Evolutionary conservation across 1,140 invertebrate species (phyloP).

Genomic region (Samia ricini): DNA sequence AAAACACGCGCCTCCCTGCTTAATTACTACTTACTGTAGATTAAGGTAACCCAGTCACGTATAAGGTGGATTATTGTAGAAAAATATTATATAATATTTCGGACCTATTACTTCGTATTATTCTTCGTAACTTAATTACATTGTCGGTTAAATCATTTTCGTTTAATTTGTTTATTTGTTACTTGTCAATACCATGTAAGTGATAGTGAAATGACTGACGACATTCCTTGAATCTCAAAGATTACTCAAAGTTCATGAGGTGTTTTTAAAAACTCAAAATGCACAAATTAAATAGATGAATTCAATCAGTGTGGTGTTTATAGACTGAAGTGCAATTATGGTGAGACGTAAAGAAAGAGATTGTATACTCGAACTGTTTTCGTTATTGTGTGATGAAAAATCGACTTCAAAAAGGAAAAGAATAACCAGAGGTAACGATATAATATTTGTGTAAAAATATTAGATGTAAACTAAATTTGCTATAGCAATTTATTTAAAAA

Average conservation of each 20-base stretch:
- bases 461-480: too few relatives aligned
- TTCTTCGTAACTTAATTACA: neutral
- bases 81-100: too few relatives aligned
- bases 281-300: neutral
- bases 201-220: too few relatives aligned
- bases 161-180: too few relatives aligned
- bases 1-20: neutral
- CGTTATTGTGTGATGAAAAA: constrained; percentile 49
- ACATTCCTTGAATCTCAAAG: too few relatives aligned
- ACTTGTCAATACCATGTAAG: too few relatives aligned
- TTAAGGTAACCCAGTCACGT: neutral
- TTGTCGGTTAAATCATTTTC: too few relatives aligned
- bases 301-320: too few relatives aligned
- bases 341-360: constrained; percentile 21
- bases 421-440: neutral
- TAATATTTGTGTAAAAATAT: too few relatives aligned
- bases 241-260: too few relatives aligned
- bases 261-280: neutral
- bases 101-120: neutral
- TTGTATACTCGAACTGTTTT: constrained; percentile 50
- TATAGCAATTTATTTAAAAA: too few relatives aligned
- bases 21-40: neutral
- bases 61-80: neutral
- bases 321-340: constrained; percentile 1
- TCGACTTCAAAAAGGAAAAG: constrained; percentile 7